Evolutionary conservation across 2,888 invertebrate genomes (phyloP).

Genomic region (Heliconius ismenius): DNA sequence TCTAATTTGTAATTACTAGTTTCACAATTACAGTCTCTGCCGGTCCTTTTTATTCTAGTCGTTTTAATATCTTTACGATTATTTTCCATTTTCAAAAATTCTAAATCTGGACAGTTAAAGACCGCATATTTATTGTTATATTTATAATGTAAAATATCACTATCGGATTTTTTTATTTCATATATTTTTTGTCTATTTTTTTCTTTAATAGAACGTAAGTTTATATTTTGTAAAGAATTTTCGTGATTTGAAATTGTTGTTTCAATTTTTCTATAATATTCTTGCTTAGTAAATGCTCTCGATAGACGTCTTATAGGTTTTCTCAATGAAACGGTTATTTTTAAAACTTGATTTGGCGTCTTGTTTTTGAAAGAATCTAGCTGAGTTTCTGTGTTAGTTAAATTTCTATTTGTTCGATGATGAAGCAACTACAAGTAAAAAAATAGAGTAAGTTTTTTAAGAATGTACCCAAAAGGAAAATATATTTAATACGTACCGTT

Average conservation of each 20-base stretch:
- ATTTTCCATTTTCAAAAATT: conserved; percentile 62
- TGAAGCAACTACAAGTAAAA: neutral
- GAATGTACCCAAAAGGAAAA: too few relatives aligned
- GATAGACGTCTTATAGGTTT: neutral
- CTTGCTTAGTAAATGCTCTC: neutral
- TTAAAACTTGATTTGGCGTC: neutral
- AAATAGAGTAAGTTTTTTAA: neutral
- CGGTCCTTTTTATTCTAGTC: conserved; percentile 31
- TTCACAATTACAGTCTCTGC: conserved; percentile 43
- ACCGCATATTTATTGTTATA: conserved; percentile 50
- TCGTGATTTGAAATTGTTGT: conserved; percentile 58
- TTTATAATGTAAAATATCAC: conserved; percentile 53
- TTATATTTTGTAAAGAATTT: conserved; percentile 55
- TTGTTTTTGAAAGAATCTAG: neutral
- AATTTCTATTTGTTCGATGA: neutral
- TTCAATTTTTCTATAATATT: conserved; percentile 48
- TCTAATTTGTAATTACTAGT: conserved; percentile 25
- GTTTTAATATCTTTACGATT: conserved; percentile 52
- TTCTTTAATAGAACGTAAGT: conserved; percentile 52
- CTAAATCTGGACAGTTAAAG: conserved; percentile 50
- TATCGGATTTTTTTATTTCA: conserved; percentile 61
- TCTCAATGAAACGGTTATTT: conserved; percentile 8
- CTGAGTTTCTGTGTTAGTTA: neutral
- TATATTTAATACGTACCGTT: too few relatives aligned
- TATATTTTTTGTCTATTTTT: conserved; percentile 57